Base-by-base conservation (phyloP, 2,888 invertebrate species). In the Artemia sinica region DNA sequence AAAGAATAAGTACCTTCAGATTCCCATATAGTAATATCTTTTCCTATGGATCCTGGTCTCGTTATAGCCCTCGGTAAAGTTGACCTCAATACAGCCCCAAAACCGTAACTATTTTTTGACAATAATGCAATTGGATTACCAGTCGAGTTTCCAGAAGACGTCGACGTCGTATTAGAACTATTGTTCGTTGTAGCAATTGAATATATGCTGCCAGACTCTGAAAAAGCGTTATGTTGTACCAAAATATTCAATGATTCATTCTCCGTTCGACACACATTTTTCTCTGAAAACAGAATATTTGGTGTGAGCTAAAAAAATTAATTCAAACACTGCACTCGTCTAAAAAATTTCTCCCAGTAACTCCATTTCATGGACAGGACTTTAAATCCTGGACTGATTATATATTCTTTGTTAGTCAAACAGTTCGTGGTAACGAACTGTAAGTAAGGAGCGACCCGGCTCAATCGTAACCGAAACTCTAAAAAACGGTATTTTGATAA, bases 131-230 rank as follows among this genome's bases (percentile, higher is more conserved):
- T 28, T 28, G 63, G 28, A 28, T 28, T 58, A 28, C 63, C n/a
- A 58, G 11, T 28, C 63, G 63, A 58, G 9, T 58, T 58, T 10
- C 63, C 63, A 8, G 63, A 58, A 0, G 63, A 18, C 28, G 63
- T 18, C 63, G 63, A 58, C n/a, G 63, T 58, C 9, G 14, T 28
- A 28, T 58, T 58, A 18, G 63, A 58, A 28, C 63, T 58, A 28
- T 58, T 58, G 63, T 58, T 58, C 63, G 63, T 58, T 11, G 63
- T 58, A n/a, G 63, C 63, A 58, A 58, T 58, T 8, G 63, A 58
- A 28, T 58, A 58, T 9, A 58, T 58, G 10, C 63, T 58, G 8
- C 63, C 63, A 18, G 63, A 58, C 63, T 58, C 63, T 8, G 63
- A 58, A 28, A 28, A 58, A 58, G 63, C 12, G 10, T 28, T 28